Conservation (phyloP, 2,888 invertebrate genomes). For the Laothoe populi region DNA sequence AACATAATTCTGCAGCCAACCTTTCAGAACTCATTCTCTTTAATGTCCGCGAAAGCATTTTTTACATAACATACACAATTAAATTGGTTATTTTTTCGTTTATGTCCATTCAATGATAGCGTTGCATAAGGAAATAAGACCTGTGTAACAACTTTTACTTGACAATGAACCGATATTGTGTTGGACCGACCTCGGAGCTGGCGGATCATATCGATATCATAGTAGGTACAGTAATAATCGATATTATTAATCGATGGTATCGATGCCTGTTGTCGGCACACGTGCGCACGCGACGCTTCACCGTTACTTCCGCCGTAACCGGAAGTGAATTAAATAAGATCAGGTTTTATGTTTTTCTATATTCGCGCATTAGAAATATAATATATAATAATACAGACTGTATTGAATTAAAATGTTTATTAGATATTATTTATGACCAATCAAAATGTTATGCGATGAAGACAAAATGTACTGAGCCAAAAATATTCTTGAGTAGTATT, state of each 20-base stretch:
- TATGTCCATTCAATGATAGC: constrained; percentile 22
- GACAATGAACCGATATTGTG: constrained; percentile 58
- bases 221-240: neutral
- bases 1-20: constrained; percentile 11
- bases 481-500: neutral
- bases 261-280: constrained; percentile 27
- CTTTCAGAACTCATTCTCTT: constrained; percentile 3
- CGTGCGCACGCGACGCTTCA: constrained; percentile 58
- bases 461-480: neutral
- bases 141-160: constrained; percentile 61
- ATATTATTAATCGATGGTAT: constrained; percentile 28
- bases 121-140: constrained; percentile 41
- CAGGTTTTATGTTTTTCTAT: constrained; percentile 37
- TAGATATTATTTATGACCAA: neutral
- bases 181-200: constrained; percentile 52
- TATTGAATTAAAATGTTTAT: neutral
- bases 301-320: constrained; percentile 71
- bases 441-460: neutral
- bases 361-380: constrained; percentile 5
- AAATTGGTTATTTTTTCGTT: constrained; percentile 21
- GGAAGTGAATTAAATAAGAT: constrained; percentile 48
- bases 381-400: neutral
- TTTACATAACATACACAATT: constrained; percentile 30
- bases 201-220: constrained; percentile 22
- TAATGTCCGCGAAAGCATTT: constrained; percentile 21